Conservation (phyloP, 2,113 vertebrate species). For the Anarhynchus alexandrinus region DNA sequence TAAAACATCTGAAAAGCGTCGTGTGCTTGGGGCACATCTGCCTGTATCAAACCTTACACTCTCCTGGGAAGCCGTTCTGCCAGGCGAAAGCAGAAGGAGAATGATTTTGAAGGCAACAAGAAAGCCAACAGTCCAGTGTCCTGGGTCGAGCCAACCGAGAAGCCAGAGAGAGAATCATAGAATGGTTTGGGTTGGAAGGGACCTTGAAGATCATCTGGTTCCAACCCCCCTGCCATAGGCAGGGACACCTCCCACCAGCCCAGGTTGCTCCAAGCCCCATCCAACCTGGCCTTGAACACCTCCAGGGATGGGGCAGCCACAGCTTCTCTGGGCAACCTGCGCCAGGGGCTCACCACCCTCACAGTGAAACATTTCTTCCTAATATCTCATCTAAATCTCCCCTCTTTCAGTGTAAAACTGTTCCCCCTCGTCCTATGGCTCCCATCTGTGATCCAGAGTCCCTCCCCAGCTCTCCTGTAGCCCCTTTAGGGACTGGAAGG, state of each 20-base stretch:
- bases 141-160: rapidly evolving
- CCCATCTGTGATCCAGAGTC: background rate
- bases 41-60: too few relatives aligned
- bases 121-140: rapidly evolving
- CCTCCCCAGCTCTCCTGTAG: background rate
- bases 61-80: background rate
- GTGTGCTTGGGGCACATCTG: background rate
- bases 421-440: background rate
- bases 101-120: background rate
- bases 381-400: background rate
- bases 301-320: background rate
- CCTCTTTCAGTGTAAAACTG: background rate
- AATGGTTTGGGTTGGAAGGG: background rate
- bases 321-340: background rate
- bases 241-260: background rate
- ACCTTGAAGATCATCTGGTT: background rate
- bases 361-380: background rate
- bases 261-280: background rate
- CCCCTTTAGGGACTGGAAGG: background rate
- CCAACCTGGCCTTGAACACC: background rate
- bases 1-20: rapidly evolving
- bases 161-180: background rate
- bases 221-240: background rate
- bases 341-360: background rate
- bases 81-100: background rate